Evolutionary conservation across 2,113 vertebrate genomes (phyloP).

Genomic region (Brachypodius melanocephalos): DNA sequence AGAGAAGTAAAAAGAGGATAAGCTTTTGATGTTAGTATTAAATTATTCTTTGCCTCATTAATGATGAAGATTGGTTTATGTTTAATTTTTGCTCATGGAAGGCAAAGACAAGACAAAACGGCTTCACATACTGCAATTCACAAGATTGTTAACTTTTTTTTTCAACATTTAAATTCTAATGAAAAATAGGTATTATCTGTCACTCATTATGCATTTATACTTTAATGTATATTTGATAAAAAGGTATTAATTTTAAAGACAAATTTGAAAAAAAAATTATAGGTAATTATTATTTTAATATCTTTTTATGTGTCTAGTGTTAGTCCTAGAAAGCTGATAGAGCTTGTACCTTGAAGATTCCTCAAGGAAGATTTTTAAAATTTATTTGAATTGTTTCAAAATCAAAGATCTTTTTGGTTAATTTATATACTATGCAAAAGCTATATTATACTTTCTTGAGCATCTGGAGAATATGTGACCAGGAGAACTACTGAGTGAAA

Average conservation of each 20-base stretch:
- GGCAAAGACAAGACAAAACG: neutral
- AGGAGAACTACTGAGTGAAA: neutral
- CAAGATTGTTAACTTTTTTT: neutral
- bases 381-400: neutral
- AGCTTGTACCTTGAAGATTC: neutral
- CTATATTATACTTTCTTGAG: fast-evolving
- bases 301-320: neutral
- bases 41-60: neutral
- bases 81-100: neutral
- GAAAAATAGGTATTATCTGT: neutral
- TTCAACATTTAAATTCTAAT: neutral
- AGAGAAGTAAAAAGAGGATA: neutral
- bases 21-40: neutral
- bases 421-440: neutral
- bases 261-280: neutral
- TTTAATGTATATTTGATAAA: neutral
- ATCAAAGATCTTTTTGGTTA: neutral
- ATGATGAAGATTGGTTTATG: neutral
- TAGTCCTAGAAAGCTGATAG: neutral
- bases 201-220: neutral
- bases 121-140: neutral
- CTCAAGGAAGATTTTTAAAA: neutral
- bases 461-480: neutral
- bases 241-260: neutral
- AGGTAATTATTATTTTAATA: fast-evolving